Evolutionary conservation across 1,140 invertebrate species (phyloP), one percentile per base, ranked within the genome.

Genomic region (Drepana arcuata): DNA sequence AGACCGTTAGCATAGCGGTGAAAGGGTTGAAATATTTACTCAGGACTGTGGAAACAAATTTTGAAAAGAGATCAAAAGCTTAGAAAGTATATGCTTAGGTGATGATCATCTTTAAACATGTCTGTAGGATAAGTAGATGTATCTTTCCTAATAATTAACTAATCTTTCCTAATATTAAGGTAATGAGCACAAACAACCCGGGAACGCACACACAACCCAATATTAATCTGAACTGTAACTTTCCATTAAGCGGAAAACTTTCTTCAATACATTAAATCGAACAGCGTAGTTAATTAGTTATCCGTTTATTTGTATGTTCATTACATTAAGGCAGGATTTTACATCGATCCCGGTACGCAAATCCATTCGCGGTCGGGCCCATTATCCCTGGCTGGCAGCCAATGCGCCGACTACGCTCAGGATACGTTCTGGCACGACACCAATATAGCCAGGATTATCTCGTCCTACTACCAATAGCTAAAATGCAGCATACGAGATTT

Each of bases 401-500:
- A 62, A 48, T 18, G 29, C 34, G 27, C 30, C 44, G 21, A 38
- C 32, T 43, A 35, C 34, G 33, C 39, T 48, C 41, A 47, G 47
- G 40, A 47, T 56, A 39, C 45, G 41, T 49, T 60, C 45, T 62
- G 58, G 58, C 58, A 57, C 42, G 37, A 40, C 36, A 57, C 45
- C 54, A 62, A 53, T 51, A 53, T 51, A 41, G 39, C 39, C 34
- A 46, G 49, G 53, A 61, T 61, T 61, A 61, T 48, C 47, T 47
- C 43, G 28, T 53, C 36, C 40, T 34, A 29, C 46, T 42, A 43
- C 29, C 37, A 47, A 36, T 41, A 41, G 39, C 39, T 47, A 47
- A 27, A 4, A 40, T 34, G 44, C 44, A 47, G 37, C 41, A 41
- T 37, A 28, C 38, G 41, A 47, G 44, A 47, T 47, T 47, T 47